These are phyloP conservation scores for Centropristis striata DNA, from an alignment of 2,113 vertebrate genomes.

Conservation along the genomic window DNA sequence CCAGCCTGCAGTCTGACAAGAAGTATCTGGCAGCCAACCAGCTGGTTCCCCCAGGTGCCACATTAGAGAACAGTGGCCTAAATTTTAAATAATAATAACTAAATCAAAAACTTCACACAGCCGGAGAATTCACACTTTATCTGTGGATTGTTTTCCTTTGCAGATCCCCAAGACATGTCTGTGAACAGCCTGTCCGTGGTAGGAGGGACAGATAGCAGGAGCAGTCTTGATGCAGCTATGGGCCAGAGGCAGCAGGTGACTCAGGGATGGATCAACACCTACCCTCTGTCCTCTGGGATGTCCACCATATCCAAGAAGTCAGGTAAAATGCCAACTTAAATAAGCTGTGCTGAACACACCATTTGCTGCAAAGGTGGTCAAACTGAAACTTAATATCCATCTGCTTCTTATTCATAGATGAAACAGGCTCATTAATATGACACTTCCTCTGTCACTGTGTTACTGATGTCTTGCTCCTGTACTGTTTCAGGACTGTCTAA, in stretches of 20 bases:
- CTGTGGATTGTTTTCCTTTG: background rate
- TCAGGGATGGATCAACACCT: conserved; percentile 99
- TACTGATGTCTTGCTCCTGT: conserved; percentile 14
- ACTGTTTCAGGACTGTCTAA: conserved; percentile 91
- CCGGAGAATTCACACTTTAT: background rate
- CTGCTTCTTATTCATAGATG: background rate
- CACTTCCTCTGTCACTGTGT: background rate
- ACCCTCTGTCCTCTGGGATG: conserved; percentile 96
- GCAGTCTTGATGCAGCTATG: conserved; percentile 91
- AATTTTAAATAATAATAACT: background rate
- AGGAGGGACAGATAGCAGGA: conserved; percentile 87
- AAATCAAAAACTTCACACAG: background rate
- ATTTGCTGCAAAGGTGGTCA: background rate
- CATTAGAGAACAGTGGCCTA: background rate
- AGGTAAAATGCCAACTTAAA: conserved; percentile 78
- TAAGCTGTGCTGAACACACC: background rate
- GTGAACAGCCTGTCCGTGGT: conserved; percentile 87
- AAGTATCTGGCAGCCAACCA: conserved; percentile 96
- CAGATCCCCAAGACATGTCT: conserved; percentile 94
- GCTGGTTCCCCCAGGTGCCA: conserved; percentile 92
- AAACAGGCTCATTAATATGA: background rate
- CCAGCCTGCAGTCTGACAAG: conserved; percentile 96
- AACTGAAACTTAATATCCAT: background rate
- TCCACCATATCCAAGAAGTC: conserved; percentile 99
- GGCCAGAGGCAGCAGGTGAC: conserved; percentile 94